These are phyloP conservation scores for Chaitophorus viminalis DNA, from an alignment of 2,888 invertebrate genomes.

Conservation along the genomic window DNA sequence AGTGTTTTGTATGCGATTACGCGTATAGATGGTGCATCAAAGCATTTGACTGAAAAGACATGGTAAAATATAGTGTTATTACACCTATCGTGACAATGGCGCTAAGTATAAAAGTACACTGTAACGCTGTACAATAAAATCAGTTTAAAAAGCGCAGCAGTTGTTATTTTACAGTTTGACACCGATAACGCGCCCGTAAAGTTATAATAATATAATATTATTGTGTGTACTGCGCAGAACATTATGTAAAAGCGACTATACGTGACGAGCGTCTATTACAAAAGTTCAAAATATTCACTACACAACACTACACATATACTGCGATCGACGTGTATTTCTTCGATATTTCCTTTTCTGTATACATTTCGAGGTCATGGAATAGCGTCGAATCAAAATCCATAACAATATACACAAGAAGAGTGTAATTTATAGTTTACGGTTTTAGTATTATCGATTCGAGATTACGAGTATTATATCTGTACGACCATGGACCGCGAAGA, in stretches of 20 bases:
- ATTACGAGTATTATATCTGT: not conserved
- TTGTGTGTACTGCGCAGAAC: no score
- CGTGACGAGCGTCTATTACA: no score
- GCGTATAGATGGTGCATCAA: not conserved
- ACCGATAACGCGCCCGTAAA: not conserved
- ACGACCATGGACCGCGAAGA: not conserved
- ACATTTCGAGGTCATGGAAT: not conserved
- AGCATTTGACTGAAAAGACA: not conserved
- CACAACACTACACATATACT: no score
- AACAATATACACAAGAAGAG: not conserved
- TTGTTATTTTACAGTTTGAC: not conserved
- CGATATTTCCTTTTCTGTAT: not conserved
- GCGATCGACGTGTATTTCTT: no score
- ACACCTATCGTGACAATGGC: not conserved
- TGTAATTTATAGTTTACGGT: not conserved
- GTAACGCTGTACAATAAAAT: no score
- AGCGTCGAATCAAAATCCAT: not conserved
- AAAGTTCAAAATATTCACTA: no score
- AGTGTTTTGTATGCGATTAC: not conserved
- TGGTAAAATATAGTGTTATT: not conserved
- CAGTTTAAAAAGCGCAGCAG: not conserved
- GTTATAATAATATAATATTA: no score
- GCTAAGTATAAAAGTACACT: no score
- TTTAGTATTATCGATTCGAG: not conserved
- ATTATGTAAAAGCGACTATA: no score